A percentile compares a stretch with the other conserved stretches of the same genome.
Conservation (phyloP, 2,797 vertebrate genomes). For the Garrulus glandarius region DNA sequence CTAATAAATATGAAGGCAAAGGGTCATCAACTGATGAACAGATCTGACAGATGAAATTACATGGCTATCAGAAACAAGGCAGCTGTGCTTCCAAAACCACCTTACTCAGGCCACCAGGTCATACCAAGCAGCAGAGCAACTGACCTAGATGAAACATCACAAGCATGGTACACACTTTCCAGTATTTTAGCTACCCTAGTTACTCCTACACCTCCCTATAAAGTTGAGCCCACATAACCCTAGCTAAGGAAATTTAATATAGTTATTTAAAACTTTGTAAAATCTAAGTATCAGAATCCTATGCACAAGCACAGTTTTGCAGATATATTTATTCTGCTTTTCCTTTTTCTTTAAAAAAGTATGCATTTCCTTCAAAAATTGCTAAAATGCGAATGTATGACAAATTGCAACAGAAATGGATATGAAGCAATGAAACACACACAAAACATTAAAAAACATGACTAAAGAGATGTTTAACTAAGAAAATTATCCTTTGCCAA, state of each 20-base stretch:
- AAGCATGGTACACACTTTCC: neutral
- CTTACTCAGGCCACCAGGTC: neutral
- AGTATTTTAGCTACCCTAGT: neutral
- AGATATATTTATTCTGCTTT: neutral
- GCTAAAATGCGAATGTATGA: neutral
- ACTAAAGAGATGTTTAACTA: neutral
- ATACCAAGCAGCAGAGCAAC: neutral
- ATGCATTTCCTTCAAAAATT: neutral
- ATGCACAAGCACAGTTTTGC: neutral
- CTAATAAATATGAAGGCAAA: neutral
- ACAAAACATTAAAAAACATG: neutral
- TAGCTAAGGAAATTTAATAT: neutral
- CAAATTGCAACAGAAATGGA: neutral
- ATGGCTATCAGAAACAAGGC: neutral
- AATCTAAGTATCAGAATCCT: neutral
- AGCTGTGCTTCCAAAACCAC: neutral
- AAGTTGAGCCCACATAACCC: neutral
- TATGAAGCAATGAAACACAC: neutral
- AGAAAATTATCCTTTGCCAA: constrained; percentile 12
- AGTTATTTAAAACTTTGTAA: neutral
- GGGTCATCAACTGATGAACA: neutral
- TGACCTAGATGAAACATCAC: neutral
- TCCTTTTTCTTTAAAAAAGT: neutral
- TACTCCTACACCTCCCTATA: neutral
- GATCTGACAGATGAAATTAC: neutral